phyloP scores from a whole-genome alignment of 1,140 invertebrate species.

The Reticulitermes speratus region DNA sequence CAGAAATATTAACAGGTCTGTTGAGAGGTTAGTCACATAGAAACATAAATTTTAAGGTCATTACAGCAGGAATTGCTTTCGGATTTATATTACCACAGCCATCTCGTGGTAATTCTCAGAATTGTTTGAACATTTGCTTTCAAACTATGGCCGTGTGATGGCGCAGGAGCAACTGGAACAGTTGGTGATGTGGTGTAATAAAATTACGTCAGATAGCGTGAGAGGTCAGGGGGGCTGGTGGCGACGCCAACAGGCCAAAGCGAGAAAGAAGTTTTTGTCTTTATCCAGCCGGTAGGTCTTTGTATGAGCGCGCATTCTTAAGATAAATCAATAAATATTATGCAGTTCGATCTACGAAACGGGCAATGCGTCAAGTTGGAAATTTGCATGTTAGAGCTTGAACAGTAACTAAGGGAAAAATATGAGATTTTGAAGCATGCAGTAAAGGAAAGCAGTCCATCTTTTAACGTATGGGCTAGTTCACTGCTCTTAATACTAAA shows the following conservation, averaged over 20 bases:
- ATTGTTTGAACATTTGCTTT: slow-evolving; percentile 7
- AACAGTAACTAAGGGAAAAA: background rate
- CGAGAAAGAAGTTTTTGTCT: background rate
- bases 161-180: background rate
- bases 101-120: background rate
- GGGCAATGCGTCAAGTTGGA: background rate
- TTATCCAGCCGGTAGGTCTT: background rate
- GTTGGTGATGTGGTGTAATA: background rate
- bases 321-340: background rate
- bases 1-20: too few species aligned
- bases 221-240: slow-evolving; percentile 23
- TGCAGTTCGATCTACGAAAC: background rate
- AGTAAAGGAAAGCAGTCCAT: too few species aligned
- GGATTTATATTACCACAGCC: background rate
- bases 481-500: too few species aligned
- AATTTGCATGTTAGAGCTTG: background rate
- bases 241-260: slow-evolving; percentile 16
- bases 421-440: too few species aligned
- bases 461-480: too few species aligned
- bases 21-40: too few species aligned
- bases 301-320: background rate
- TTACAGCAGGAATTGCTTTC: too few species aligned
- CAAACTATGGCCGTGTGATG: slow-evolving; percentile 11
- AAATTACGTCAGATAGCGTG: slow-evolving; percentile 12
- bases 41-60: too few species aligned